phyloP scores from a whole-genome alignment of 35 echinoderm and acorn worm genomes.

The Strongylocentrotus purpuratus region DNA sequence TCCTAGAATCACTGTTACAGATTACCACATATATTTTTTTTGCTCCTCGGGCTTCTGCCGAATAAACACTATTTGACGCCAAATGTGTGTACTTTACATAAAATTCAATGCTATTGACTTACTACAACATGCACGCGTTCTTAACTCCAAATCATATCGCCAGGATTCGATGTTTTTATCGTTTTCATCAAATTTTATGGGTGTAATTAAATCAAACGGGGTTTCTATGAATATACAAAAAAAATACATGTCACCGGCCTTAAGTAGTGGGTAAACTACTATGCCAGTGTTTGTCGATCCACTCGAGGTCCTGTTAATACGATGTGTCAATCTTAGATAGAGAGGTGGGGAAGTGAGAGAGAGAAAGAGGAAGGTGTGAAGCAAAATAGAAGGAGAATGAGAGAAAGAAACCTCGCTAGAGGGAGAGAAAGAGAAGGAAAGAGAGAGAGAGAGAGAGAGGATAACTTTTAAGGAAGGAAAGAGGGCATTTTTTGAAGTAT shows the following conservation, averaged over 20 bases:
- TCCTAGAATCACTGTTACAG: too few relatives aligned
- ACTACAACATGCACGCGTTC: neutral
- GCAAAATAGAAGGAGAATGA: neutral
- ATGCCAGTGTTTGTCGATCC: neutral
- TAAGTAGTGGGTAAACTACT: neutral
- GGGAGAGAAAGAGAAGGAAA: neutral
- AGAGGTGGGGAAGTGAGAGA: neutral
- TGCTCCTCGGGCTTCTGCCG: too few relatives aligned
- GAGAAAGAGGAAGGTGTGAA: neutral
- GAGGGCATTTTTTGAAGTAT: too few relatives aligned
- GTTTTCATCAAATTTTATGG: neutral
- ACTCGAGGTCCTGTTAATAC: neutral
- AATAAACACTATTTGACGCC: neutral
- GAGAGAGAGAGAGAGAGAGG: neutral
- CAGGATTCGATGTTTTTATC: neutral
- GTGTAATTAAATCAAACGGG: conserved; percentile 17
- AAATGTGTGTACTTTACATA: neutral
- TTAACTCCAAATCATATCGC: neutral
- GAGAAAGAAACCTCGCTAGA: neutral
- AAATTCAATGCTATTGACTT: neutral
- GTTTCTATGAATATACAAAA: neutral
- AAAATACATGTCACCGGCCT: neutral
- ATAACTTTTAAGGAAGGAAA: neutral
- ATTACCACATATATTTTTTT: too few relatives aligned
- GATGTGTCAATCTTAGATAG: neutral